Base-by-base conservation (phyloP, 2,113 vertebrate genomes). In the Cichladusa arquata region DNA sequence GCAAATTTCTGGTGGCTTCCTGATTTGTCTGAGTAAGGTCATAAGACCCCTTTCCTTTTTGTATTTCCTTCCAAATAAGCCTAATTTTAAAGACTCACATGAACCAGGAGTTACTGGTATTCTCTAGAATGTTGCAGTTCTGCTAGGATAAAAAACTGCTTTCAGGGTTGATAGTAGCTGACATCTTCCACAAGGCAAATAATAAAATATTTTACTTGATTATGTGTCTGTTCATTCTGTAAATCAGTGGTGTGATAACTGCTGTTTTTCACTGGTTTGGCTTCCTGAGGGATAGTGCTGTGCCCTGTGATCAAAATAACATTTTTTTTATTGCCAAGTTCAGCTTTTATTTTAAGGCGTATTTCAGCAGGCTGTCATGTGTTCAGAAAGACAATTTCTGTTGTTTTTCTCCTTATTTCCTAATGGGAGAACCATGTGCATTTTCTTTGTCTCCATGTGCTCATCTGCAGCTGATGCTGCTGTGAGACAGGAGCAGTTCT, bases 341-440 rank as follows among this genome's bases (percentile, higher is more conserved):
- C 79, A 54, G 29, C 54, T 33, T 94, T 65, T 38, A 5, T 91
- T 86, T 81, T 31, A 50, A 79, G 71, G 25, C 2, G 0, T 5
- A 25, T 2, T 33, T 81, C 86, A 79, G 84, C 48, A 51, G 71
- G 34, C 65, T 93, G 40, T 61, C 61, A 42, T 42, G 42, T 26
- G 0, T 85, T 66, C 53, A 42, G 48, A n/a, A 80, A 18, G 58
- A 15, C 36, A 47, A 9, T 58, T 82, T 28, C 48, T 34, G 23
- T 20, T 29, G 1, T 2, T 56, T 47, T 36, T 25, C 31, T 25
- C 22, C 17, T 61, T 70, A 29, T 76, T 40, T n/a, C 22, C 29
- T 54, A 38, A 0, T 10, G 45, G 54, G 19, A 34, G 7, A n/a
- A 5, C 25, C 0, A 0, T 62, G 9, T 11, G 13, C 23, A 0